These are phyloP conservation scores for Tetragonula carbonaria DNA, from an alignment of 2,888 invertebrate species.

Conservation along the genomic window DNA sequence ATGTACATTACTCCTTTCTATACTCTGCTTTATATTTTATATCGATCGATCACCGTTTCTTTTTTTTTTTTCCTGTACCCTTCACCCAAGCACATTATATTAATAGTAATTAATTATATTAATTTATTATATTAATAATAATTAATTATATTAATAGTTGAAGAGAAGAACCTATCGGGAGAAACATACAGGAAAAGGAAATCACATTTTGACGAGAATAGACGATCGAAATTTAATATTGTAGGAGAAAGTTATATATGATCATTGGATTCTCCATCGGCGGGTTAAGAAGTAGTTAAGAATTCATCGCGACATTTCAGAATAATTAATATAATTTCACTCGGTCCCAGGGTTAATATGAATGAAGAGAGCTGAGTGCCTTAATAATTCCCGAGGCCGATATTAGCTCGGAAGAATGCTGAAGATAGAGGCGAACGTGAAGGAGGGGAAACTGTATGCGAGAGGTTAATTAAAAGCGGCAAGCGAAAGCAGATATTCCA, in stretches of 20 bases:
- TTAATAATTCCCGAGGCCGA: neutral
- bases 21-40: neutral
- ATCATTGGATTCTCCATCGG: neutral
- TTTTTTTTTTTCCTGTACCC: no score
- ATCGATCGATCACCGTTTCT: neutral
- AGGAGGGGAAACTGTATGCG: neutral
- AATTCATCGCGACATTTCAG: slow-evolving; percentile 1
- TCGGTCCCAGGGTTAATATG: neutral
- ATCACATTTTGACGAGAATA: neutral
- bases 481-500: neutral
- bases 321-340: neutral
- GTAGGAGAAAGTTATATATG: neutral
- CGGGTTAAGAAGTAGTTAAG: neutral
- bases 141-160: neutral
- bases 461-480: slow-evolving; percentile 5
- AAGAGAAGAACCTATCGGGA: neutral
- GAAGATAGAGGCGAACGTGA: neutral
- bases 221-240: neutral
- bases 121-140: no score
- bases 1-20: neutral
- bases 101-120: neutral
- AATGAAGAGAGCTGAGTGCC: neutral
- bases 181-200: neutral
- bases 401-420: neutral
- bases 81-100: neutral